Evolutionary conservation across 2,888 invertebrate species (phyloP).

Genomic region (Machimus rusticus): DNA sequence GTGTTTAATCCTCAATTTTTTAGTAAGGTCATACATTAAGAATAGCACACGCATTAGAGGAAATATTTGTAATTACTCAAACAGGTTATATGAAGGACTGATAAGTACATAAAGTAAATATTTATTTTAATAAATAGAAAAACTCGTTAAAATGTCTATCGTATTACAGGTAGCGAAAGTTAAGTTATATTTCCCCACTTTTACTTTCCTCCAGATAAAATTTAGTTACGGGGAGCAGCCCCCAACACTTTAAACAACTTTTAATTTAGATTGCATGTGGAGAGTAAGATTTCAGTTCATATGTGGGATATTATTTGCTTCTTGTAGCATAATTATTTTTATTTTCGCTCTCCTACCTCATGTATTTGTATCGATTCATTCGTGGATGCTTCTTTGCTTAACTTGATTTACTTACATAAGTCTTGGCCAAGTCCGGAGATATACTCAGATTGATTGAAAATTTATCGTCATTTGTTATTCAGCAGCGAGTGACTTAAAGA

Average conservation of each 20-base stretch:
- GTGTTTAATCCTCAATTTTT: background rate
- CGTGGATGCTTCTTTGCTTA: background rate
- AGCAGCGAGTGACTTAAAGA: background rate
- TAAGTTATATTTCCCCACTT: background rate
- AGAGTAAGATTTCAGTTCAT: background rate
- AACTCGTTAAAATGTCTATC: background rate
- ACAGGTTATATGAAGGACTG: background rate
- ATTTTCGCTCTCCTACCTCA: background rate
- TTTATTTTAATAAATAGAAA: background rate
- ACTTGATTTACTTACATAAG: background rate
- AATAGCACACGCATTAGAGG: background rate
- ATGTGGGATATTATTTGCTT: background rate
- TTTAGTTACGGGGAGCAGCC: background rate
- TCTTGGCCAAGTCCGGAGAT: background rate
- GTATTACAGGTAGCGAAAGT: background rate
- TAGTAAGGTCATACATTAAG: background rate
- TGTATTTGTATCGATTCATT: background rate
- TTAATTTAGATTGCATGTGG: background rate
- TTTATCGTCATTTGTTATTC: background rate
- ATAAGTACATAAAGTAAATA: background rate
- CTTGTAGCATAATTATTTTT: background rate
- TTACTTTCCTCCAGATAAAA: background rate
- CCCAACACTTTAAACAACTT: background rate
- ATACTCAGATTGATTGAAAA: background rate
- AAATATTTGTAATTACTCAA: background rate